Evolutionary conservation across 2,113 vertebrate genomes (phyloP), one percentile per base, ranked within the genome.

Genomic region (Lontra canadensis): DNA sequence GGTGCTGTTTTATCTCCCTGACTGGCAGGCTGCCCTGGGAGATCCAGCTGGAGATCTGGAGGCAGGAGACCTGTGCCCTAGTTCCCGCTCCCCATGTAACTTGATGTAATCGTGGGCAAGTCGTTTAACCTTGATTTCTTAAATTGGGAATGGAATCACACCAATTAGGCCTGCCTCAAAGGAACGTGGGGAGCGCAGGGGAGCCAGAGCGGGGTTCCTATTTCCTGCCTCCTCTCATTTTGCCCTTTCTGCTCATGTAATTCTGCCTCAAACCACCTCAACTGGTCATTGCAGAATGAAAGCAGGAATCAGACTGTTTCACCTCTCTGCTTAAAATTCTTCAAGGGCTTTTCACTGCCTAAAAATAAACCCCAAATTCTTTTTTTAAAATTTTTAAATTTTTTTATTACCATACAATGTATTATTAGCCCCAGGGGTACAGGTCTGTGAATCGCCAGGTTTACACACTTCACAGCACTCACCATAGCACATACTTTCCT

Each of bases 71-170:
- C 86, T 83, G 34, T 67, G 86, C 31, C 95, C 88, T 39, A 44
- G 26, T 82, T 93, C 86, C 39, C 8, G 21, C 65, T 57, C 31
- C 34, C 57, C 71, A 17, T 18, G 59, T n/a, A 63, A 44, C 36
- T 80, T 21, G 0, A 25, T 12, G 44, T 29, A 67, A 71, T 13
- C 17, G 2, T 23, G 34, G 87, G 44, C 44, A 78, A 93, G 74
- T 34, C 39, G 1, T 65, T 95, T 96, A 96, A 92, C 95, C 49
- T 80, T 80, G 80, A 80, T 80, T 92, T 76, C 74, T 94, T 71
- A 80, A 65, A 23, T 25, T 59, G 71, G 76, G 80, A 90, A 88
- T 47, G n/a, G 47, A 94, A 83, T 57, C 65, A 47, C 65, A 78
- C 57, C 90, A 63, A 65, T 78, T 76, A 90, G 80, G 23, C 31